phyloP scores from a whole-genome alignment of 2,113 vertebrate genomes.

The Pimephales promelas region DNA sequence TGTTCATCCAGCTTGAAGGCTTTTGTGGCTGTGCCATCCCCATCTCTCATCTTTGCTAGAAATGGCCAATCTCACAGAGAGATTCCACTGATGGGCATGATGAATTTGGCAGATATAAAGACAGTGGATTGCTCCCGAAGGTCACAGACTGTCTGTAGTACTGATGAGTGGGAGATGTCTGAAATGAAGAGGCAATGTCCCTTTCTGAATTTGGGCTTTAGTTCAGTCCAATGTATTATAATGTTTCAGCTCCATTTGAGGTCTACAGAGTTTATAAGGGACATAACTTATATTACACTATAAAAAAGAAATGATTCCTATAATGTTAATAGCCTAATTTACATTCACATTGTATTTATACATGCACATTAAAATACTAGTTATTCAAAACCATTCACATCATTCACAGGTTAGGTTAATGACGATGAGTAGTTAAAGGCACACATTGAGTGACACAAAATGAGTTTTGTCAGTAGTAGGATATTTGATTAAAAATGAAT shows the following conservation, averaged over 20 bases:
- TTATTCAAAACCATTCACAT: background rate
- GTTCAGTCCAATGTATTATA: background rate
- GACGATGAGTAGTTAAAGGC: no score
- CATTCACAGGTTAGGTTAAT: background rate
- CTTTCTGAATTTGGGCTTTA: background rate
- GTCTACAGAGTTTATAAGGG: background rate
- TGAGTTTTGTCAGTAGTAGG: no score
- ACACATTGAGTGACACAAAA: no score
- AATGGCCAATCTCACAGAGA: conserved; percentile 1
- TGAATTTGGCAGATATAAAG: conserved; percentile 26
- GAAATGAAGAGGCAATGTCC: background rate
- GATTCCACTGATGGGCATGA: conserved; percentile 16
- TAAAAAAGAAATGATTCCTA: background rate
- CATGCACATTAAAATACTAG: background rate
- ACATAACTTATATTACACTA: background rate
- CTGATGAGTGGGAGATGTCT: conserved; percentile 5
- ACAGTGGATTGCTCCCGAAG: conserved; percentile 5
- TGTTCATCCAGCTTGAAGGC: conserved; percentile 34
- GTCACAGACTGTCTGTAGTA: conserved; percentile 21
- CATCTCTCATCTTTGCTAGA: conserved; percentile 33
- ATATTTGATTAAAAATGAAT: no score
- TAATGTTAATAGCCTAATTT: background rate
- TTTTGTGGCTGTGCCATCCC: conserved; percentile 47
- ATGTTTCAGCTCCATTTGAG: background rate
- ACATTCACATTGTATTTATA: background rate